These are phyloP conservation scores for Mus minutoides DNA, from an alignment of 2,797 vertebrate species.

Conservation along the genomic window DNA sequence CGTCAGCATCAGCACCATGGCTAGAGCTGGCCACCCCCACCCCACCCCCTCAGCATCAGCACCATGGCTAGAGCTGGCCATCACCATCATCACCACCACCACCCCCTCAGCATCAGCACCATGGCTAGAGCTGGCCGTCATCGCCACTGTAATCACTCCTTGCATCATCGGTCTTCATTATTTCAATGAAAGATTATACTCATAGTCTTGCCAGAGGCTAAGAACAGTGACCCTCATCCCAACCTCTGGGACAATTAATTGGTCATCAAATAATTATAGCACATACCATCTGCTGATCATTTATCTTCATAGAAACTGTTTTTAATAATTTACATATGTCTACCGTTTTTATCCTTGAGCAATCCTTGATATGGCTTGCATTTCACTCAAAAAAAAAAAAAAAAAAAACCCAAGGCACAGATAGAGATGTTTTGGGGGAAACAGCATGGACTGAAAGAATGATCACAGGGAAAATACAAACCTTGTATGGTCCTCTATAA, in stretches of 20 bases:
- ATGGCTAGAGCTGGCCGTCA: neutral
- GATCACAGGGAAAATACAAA: neutral
- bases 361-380: neutral
- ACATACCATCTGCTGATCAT: neutral
- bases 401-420: neutral
- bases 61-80: too few relatives aligned
- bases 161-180: neutral
- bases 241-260: neutral
- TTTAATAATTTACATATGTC: neutral
- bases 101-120: neutral
- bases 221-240: neutral
- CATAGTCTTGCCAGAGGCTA: neutral
- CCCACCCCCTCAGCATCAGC: neutral
- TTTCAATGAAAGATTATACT: neutral
- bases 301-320: neutral
- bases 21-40: neutral
- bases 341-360: neutral
- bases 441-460: neutral
- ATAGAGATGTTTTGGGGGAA: neutral
- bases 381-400: neutral
- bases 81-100: neutral
- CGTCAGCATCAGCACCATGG: neutral
- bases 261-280: neutral
- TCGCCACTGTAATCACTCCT: neutral
- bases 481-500: neutral